phyloP scores from a whole-genome alignment of 2,113 vertebrate genomes.

The Morone saxatilis region DNA sequence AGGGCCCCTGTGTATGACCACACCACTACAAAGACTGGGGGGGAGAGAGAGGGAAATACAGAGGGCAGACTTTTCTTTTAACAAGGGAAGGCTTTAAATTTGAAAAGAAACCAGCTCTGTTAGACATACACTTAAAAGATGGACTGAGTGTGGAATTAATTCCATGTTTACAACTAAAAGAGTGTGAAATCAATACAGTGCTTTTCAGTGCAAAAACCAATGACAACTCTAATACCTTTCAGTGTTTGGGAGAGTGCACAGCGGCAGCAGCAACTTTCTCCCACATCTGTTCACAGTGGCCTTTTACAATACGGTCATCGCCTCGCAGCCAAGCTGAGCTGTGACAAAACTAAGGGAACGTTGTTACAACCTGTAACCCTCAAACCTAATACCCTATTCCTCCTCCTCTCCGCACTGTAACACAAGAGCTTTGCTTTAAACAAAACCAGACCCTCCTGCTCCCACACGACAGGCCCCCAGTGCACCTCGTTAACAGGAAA shows the following conservation, averaged over 20 bases:
- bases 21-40: constrained; percentile 67
- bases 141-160: constrained; percentile 18
- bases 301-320: constrained; percentile 44
- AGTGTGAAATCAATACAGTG: constrained; percentile 38
- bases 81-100: constrained; percentile 43
- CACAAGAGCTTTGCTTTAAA: constrained; percentile 75
- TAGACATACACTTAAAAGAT: constrained; percentile 20
- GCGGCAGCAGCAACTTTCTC: not conserved
- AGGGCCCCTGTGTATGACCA: constrained; percentile 65
- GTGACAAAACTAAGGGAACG: constrained; percentile 48
- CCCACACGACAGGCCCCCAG: constrained; percentile 70
- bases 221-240: constrained; percentile 2
- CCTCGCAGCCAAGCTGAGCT: constrained; percentile 31
- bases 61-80: constrained; percentile 58
- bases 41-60: constrained; percentile 22
- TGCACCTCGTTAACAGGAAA: constrained; percentile 85
- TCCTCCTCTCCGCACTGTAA: constrained; percentile 54
- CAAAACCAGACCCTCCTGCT: constrained; percentile 79
- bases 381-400: constrained; percentile 39
- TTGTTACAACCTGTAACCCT: constrained; percentile 75
- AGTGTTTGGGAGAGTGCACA: not conserved
- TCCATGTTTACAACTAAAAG: constrained; percentile 40
- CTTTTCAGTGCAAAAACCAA: constrained; percentile 36
- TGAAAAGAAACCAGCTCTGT: constrained; percentile 42
- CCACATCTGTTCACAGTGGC: constrained; percentile 29